phyloP scores from a whole-genome alignment of 2,888 invertebrate species.

The Coremacera marginata region DNA sequence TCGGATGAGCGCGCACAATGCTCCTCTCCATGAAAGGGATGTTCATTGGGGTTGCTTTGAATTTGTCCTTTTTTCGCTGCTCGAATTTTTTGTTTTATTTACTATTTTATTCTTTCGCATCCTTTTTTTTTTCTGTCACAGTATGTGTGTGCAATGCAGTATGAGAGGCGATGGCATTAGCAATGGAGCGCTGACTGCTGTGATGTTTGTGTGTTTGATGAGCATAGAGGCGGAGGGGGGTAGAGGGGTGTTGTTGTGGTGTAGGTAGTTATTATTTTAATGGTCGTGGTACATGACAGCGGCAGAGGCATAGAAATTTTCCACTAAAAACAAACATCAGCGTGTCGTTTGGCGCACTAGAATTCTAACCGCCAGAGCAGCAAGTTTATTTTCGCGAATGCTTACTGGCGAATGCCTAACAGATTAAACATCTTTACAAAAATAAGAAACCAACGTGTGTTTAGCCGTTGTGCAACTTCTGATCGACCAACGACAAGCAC shows the following conservation, averaged over 20 bases:
- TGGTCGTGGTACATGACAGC: conserved; percentile 33
- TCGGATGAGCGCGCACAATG: conserved; percentile 2
- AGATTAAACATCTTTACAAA: conserved; percentile 1
- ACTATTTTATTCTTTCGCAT: conserved; percentile 46
- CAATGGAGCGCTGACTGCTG: not conserved
- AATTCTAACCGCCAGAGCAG: conserved; percentile 50
- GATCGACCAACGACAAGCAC: conserved; percentile 37
- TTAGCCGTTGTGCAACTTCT: conserved; percentile 20
- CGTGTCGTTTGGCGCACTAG: conserved; percentile 48
- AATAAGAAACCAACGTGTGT: conserved; percentile 45
- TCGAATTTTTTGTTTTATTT: conserved; percentile 34
- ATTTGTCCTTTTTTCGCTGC: conserved; percentile 36
- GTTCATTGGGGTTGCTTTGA: conserved; percentile 46
- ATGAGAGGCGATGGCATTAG: conserved; percentile 20
- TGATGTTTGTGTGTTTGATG: not conserved
- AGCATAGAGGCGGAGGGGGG: conserved; percentile 30
- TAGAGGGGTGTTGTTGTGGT: conserved; percentile 44
- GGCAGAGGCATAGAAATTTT: conserved; percentile 45
- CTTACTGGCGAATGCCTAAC: conserved; percentile 29
- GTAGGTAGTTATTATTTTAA: conserved; percentile 43
- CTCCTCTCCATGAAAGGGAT: conserved; percentile 33
- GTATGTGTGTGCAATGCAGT: conserved; percentile 46
- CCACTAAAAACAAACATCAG: conserved; percentile 32
- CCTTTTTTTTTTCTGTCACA: conserved; percentile 45
- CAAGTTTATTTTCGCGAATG: conserved; percentile 45